Evolutionary conservation across 2,888 invertebrate genomes (phyloP).

Genomic region (Acleris sparsana): DNA sequence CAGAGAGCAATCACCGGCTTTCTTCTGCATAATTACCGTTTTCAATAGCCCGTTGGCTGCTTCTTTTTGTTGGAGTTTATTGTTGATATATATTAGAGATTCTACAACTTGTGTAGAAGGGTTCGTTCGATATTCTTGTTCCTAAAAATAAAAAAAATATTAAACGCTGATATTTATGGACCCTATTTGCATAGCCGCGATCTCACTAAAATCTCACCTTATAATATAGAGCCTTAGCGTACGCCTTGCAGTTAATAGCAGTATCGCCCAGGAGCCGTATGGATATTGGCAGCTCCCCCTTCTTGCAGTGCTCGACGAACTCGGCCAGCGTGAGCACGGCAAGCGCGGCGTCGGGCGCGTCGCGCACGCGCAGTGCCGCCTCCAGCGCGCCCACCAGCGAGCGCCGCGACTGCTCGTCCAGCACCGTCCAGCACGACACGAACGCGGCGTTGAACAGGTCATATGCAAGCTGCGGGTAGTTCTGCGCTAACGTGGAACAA

Average conservation of each 20-base stretch:
- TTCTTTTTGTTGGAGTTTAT: constrained; percentile 98
- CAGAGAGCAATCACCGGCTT: constrained; percentile 83
- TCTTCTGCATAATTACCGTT: constrained; percentile 92
- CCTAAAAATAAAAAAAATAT: constrained; percentile 66
- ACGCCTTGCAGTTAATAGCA: constrained; percentile 95
- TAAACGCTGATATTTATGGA: too few species aligned
- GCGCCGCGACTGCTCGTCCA: constrained; percentile 91
- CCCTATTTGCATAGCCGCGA: too few species aligned
- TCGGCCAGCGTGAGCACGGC: constrained; percentile 98
- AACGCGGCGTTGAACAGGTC: constrained; percentile 99
- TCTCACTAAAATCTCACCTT: constrained; percentile 60
- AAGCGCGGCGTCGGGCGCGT: constrained; percentile 96
- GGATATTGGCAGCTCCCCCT: constrained; percentile 95
- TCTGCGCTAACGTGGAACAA: constrained; percentile 95
- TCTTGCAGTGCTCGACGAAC: constrained; percentile 99
- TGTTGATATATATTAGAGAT: constrained; percentile 97
- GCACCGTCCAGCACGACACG: constrained; percentile 99
- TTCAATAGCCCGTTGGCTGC: constrained; percentile 96
- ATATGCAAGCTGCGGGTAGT: constrained; percentile 95
- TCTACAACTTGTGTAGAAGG: constrained; percentile 92
- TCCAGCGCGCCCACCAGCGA: constrained; percentile 93
- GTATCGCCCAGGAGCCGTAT: constrained; percentile 93
- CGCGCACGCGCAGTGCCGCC: constrained; percentile 94
- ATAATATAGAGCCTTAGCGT: constrained; percentile 86
- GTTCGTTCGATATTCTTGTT: constrained; percentile 93